phyloP scores from a whole-genome alignment of 2,797 vertebrate genomes.

The Mormyrops attenuatus region DNA sequence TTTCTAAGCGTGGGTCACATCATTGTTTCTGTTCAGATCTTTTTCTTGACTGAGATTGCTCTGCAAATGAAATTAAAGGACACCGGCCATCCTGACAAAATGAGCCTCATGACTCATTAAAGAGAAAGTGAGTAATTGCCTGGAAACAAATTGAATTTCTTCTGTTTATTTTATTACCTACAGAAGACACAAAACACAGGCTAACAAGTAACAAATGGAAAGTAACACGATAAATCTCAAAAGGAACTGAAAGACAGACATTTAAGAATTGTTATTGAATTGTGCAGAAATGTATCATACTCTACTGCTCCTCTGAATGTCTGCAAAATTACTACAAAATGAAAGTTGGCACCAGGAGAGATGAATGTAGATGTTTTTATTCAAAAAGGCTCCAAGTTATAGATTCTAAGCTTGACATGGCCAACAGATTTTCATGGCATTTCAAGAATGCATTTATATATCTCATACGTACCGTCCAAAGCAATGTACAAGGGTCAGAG shows the following conservation, averaged over 20 bases:
- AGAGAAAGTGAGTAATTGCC: neutral
- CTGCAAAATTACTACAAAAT: neutral
- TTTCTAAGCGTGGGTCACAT: neutral
- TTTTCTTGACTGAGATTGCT: neutral
- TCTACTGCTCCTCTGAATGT: neutral
- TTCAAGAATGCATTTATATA: neutral
- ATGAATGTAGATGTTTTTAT: neutral
- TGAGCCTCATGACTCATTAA: neutral
- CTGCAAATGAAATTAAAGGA: neutral
- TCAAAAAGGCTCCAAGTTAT: neutral
- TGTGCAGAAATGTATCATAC: neutral
- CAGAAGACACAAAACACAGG: neutral
- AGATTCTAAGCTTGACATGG: neutral
- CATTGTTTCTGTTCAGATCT: neutral
- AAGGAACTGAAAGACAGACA: neutral
- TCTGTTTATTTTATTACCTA: neutral
- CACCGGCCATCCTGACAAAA: neutral
- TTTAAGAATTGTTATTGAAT: neutral
- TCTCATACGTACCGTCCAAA: neutral
- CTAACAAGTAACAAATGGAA: neutral
- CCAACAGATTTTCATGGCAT: neutral
- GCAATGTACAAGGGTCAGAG: neutral
- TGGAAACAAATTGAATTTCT: conserved; percentile 8
- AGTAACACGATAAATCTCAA: neutral
- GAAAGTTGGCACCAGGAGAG: neutral